These are phyloP conservation scores for Dryadula phaetusa DNA, from an alignment of 2,888 invertebrate genomes.

Conservation along the genomic window DNA sequence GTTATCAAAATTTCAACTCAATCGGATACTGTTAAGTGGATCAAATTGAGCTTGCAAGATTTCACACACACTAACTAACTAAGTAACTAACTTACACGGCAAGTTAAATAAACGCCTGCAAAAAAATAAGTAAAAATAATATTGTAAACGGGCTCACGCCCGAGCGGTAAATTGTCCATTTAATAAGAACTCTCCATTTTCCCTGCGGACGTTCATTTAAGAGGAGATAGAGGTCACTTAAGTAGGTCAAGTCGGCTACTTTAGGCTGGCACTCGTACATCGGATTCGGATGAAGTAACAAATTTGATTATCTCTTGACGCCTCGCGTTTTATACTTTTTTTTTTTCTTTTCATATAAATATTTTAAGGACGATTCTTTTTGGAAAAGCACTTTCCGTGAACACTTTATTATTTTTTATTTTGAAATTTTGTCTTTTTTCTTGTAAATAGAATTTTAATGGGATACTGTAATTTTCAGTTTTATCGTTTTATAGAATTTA, in stretches of 20 bases:
- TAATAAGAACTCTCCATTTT: conserved; percentile 24
- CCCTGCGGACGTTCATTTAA: conserved; percentile 21
- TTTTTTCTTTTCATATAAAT: conserved; percentile 9
- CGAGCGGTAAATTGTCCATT: conserved; percentile 20
- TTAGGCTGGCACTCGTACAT: conserved; percentile 8
- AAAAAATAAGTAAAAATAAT: not conserved
- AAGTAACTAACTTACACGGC: too few species aligned
- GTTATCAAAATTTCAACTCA: too few species aligned
- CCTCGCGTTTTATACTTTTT: conserved; percentile 9
- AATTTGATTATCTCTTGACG: conserved; percentile 27
- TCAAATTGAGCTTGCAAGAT: too few species aligned
- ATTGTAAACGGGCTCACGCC: conserved; percentile 15
- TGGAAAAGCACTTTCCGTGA: not conserved
- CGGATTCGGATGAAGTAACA: conserved; percentile 26
- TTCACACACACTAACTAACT: too few species aligned
- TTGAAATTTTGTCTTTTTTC: not conserved
- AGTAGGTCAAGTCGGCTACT: conserved; percentile 23
- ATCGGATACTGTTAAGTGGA: too few species aligned
- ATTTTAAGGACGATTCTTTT: conserved; percentile 12
- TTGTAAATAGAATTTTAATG: not conserved
- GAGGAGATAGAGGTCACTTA: conserved; percentile 23
- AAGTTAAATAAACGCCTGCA: too few species aligned
- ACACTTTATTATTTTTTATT: not conserved
- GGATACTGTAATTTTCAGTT: not conserved
- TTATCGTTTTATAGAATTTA: not conserved